Percentiles rank a stretch among this genome's conserved stretches.
Evolutionary conservation across 2,888 invertebrate genomes (phyloP).

Genomic region (Heliconius charithonia): DNA sequence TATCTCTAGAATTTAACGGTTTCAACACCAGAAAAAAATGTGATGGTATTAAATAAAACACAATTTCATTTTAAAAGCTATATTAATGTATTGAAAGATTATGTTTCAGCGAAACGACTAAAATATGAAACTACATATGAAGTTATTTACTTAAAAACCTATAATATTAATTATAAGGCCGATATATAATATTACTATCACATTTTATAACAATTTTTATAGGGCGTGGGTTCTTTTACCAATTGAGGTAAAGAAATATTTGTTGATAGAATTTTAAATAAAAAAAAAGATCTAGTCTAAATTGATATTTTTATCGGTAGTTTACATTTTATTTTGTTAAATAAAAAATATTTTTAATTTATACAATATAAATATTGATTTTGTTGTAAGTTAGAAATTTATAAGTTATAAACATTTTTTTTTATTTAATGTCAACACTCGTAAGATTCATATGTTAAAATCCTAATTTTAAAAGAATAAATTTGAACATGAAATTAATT

Average conservation of each 20-base stretch:
- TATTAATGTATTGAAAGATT: constrained; percentile 1
- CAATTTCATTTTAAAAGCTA: constrained; percentile 1
- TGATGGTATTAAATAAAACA: constrained; percentile 6
- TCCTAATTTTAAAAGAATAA: background rate
- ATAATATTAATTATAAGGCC: constrained; percentile 15
- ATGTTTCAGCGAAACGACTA: background rate
- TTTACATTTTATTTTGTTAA: too few species aligned
- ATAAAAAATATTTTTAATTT: too few species aligned
- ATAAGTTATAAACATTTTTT: too few species aligned
- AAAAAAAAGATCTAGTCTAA: background rate
- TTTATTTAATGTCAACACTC: background rate
- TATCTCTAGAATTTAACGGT: background rate
- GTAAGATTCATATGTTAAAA: background rate
- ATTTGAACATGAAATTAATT: background rate
- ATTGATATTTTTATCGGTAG: too few species aligned
- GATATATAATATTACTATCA: constrained; percentile 16
- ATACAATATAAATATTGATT: too few species aligned
- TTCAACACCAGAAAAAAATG: background rate
- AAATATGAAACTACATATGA: background rate
- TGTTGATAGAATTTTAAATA: background rate
- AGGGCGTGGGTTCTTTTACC: background rate
- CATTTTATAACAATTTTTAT: constrained; percentile 12
- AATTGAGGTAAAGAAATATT: background rate
- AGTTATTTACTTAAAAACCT: constrained; percentile 9
- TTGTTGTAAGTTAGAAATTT: too few species aligned